phyloP scores from a whole-genome alignment of 1,140 invertebrate species.

The Cataglyphis hispanica region DNA sequence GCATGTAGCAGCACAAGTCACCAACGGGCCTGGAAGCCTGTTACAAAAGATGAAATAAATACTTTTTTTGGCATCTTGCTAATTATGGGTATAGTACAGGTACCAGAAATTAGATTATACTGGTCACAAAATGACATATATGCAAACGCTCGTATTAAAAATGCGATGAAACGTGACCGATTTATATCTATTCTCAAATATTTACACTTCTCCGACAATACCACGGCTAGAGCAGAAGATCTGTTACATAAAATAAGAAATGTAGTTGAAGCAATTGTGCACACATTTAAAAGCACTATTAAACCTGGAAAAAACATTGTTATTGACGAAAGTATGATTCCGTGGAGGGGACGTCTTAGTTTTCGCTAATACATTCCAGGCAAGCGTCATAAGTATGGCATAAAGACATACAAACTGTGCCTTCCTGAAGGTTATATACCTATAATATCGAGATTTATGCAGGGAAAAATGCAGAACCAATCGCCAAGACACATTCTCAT shows the following conservation, averaged over 20 bases:
- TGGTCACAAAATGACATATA: constrained; percentile 23
- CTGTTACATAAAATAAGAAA: neutral
- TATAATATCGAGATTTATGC: constrained; percentile 44
- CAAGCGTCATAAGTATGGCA: constrained; percentile 68
- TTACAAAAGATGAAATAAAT: constrained; percentile 47
- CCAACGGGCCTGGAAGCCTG: constrained; percentile 29
- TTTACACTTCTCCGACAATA: neutral
- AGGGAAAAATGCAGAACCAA: constrained; percentile 36
- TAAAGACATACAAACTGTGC: constrained; percentile 80
- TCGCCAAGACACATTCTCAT: constrained; percentile 47
- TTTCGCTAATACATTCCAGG: constrained; percentile 51
- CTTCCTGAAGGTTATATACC: constrained; percentile 79
- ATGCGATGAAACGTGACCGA: constrained; percentile 22
- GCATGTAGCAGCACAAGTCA: constrained; percentile 23
- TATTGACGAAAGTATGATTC: constrained; percentile 28
- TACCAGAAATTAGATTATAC: constrained; percentile 44
- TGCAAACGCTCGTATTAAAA: constrained; percentile 33
- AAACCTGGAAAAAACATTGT: constrained; percentile 41
- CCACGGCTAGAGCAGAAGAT: neutral
- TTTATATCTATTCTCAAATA: constrained; percentile 3
- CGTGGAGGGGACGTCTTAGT: constrained; percentile 10
- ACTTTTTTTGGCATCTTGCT: constrained; percentile 42
- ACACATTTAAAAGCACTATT: constrained; percentile 13
- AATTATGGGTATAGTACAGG: constrained; percentile 21
- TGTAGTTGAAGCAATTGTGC: neutral